phyloP scores from a whole-genome alignment of 2,888 invertebrate species.

The Hedychridium roseum region DNA sequence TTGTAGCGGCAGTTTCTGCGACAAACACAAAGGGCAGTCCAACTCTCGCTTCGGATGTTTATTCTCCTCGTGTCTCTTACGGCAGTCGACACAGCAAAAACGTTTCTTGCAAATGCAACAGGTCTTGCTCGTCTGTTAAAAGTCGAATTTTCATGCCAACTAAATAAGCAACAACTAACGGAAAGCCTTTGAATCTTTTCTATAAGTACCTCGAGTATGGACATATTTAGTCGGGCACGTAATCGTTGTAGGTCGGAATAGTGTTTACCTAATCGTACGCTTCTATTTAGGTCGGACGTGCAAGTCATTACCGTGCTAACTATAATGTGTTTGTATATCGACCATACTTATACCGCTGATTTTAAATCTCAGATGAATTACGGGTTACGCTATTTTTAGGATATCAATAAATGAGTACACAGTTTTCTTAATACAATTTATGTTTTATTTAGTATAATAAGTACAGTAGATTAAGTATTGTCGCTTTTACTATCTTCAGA shows the following conservation, averaged over 20 bases:
- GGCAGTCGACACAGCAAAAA: conserved; percentile 52
- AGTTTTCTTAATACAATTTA: background rate
- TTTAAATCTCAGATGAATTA: too few species aligned
- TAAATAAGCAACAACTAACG: too few species aligned
- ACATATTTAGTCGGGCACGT: conserved; percentile 17
- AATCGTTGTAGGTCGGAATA: conserved; percentile 6
- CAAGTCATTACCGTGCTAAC: too few species aligned
- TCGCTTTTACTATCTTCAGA: conserved; percentile 2
- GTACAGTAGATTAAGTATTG: background rate
- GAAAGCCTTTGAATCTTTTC: background rate
- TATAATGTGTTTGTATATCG: too few species aligned
- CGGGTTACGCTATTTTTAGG: too few species aligned
- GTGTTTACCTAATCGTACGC: conserved; percentile 27
- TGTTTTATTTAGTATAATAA: background rate
- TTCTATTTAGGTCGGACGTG: background rate
- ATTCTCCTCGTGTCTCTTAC: conserved; percentile 43
- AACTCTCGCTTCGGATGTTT: conserved; percentile 41
- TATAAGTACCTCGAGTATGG: conserved; percentile 22
- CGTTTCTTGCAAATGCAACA: conserved; percentile 50
- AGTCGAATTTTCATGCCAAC: conserved; percentile 3
- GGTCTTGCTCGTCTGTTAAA: conserved; percentile 34
- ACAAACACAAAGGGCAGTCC: conserved; percentile 47
- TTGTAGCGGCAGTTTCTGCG: conserved; percentile 38
- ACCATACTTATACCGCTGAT: too few species aligned
- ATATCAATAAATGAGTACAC: too few species aligned